A percentile compares a stretch with the other conserved stretches of the same genome.
Evolutionary conservation across 2,113 vertebrate genomes (phyloP).

Genomic region (Balaeniceps rex): DNA sequence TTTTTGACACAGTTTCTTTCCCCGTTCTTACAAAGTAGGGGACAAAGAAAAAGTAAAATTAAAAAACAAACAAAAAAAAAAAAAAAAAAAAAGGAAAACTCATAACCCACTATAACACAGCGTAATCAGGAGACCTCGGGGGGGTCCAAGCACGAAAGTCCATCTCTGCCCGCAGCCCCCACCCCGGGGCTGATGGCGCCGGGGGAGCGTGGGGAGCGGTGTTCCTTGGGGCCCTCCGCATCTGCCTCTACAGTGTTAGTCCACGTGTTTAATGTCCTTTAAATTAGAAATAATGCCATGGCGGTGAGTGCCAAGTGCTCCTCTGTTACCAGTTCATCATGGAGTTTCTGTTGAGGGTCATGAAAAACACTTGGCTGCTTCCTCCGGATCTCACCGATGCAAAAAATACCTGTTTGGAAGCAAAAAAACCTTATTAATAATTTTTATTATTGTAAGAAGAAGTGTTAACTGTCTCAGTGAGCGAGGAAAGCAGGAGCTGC

Average conservation of each 20-base stretch:
- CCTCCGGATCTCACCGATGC: slow-evolving; percentile 97
- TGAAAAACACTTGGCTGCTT: slow-evolving; percentile 99
- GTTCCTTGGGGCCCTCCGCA: slow-evolving; percentile 64
- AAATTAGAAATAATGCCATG: slow-evolving; percentile 79
- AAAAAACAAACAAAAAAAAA: slow-evolving; percentile 28
- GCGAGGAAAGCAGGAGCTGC: background rate
- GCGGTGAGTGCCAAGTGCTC: slow-evolving; percentile 74
- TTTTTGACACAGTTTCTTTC: slow-evolving; percentile 69
- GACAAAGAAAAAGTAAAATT: slow-evolving; percentile 64
- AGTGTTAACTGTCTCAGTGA: background rate
- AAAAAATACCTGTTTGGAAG: slow-evolving; percentile 91
- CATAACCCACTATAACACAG: slow-evolving; percentile 79
- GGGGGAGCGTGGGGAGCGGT: slow-evolving; percentile 44
- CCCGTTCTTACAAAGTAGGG: slow-evolving; percentile 75
- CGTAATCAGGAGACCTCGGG: slow-evolving; percentile 71
- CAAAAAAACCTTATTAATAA: background rate
- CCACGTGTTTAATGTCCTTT: slow-evolving; percentile 75
- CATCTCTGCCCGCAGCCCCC: slow-evolving; percentile 65
- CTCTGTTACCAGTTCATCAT: slow-evolving; percentile 99
- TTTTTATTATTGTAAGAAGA: background rate
- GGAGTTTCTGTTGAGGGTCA: slow-evolving; percentile 99
- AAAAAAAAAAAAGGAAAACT: slow-evolving; percentile 45
- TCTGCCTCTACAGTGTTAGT: slow-evolving; percentile 77
- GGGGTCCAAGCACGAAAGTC: slow-evolving; percentile 68
- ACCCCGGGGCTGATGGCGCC: slow-evolving; percentile 57